These are phyloP conservation scores for Rhea pennata DNA, from an alignment of 2,113 vertebrate genomes.

Conservation along the genomic window DNA sequence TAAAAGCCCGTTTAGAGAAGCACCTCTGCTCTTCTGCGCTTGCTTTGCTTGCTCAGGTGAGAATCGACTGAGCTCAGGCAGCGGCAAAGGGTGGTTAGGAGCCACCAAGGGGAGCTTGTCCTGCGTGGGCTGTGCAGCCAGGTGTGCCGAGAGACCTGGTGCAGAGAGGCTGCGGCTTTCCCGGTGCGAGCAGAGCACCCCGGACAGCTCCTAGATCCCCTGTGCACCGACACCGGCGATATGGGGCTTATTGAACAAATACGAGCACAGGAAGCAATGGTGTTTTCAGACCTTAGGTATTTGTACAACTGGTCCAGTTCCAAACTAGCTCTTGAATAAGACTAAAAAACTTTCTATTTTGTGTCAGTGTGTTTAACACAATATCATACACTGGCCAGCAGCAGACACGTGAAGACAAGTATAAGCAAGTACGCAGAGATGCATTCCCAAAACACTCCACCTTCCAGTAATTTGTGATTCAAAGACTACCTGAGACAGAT, in stretches of 20 bases:
- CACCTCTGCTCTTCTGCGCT: background rate
- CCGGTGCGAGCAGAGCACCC: background rate
- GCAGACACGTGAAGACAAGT: background rate
- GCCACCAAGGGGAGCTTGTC: background rate
- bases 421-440: background rate
- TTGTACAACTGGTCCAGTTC: background rate
- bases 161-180: background rate
- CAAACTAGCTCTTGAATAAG: background rate
- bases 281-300: background rate
- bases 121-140: background rate
- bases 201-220: background rate
- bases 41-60: rapidly evolving
- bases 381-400: background rate
- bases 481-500: background rate
- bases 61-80: background rate
- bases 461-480: background rate
- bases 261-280: background rate
- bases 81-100: rapidly evolving
- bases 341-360: rapidly evolving
- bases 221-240: background rate
- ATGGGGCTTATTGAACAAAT: background rate
- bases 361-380: background rate
- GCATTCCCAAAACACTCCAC: background rate
- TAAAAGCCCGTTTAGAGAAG: background rate
- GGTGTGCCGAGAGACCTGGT: rapidly evolving